phyloP scores from a whole-genome alignment of 2,113 vertebrate genomes.

The Elgaria multicarinata region DNA sequence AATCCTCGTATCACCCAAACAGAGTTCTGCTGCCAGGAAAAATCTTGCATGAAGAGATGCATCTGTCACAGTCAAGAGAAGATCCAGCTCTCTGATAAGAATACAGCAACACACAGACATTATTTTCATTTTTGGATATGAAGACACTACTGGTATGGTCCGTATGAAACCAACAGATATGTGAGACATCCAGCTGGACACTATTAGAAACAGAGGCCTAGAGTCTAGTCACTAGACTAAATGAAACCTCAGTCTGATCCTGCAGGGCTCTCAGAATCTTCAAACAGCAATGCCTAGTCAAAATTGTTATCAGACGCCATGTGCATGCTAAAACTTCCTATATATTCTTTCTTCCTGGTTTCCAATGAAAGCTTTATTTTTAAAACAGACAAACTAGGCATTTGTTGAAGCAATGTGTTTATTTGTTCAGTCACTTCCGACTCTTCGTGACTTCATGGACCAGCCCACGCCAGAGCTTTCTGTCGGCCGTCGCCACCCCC shows the following conservation, averaged over 20 bases:
- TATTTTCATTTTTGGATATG: constrained; percentile 32
- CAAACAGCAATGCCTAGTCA: background rate
- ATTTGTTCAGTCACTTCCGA: too few species aligned
- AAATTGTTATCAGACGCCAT: background rate
- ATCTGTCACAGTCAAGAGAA: background rate
- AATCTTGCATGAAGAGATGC: constrained; percentile 24
- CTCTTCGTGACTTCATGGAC: too few species aligned
- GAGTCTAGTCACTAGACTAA: background rate
- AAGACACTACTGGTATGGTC: constrained; percentile 17
- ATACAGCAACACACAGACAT: constrained; percentile 26
- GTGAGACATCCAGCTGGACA: background rate
- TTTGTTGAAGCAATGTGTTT: background rate
- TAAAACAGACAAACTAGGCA: background rate
- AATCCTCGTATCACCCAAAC: background rate
- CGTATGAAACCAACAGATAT: constrained; percentile 40
- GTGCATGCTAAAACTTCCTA: background rate
- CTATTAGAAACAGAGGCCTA: background rate
- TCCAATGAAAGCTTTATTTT: background rate
- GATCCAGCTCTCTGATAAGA: constrained; percentile 27
- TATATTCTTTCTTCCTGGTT: background rate
- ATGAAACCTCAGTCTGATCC: background rate
- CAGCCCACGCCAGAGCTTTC: too few species aligned
- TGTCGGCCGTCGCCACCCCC: too few species aligned
- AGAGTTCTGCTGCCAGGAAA: constrained; percentile 48
- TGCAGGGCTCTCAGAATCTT: background rate